Evolutionary conservation across 2,797 vertebrate species (phyloP).

Genomic region (Manis crassicaudata): DNA sequence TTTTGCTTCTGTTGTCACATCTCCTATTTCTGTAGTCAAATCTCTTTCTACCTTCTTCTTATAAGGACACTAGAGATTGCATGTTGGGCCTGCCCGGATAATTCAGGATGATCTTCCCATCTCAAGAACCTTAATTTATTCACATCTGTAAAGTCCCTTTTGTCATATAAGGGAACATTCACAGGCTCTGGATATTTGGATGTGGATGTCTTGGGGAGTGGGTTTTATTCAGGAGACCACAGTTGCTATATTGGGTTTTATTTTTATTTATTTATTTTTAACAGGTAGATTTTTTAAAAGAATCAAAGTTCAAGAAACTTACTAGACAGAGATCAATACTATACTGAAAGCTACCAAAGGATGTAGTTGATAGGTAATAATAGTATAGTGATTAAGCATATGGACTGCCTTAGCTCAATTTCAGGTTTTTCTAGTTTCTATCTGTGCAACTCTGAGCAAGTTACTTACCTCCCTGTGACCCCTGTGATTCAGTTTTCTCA

Average conservation of each 20-base stretch:
- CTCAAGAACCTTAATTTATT: not conserved
- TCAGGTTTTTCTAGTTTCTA: not conserved
- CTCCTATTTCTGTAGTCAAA: not conserved
- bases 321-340: not conserved
- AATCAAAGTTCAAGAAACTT: slow-evolving; percentile 4
- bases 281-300: too few relatives aligned
- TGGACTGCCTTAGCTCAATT: slow-evolving; percentile 29
- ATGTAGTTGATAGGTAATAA: not conserved
- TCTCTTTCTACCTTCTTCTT: not conserved
- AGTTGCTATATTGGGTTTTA: not conserved
- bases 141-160: not conserved
- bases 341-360: not conserved
- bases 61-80: not conserved
- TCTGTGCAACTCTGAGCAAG: not conserved
- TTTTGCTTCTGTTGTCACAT: not conserved
- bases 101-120: not conserved
- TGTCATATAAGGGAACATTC: not conserved
- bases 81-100: not conserved
- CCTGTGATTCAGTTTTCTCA: not conserved
- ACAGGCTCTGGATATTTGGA: not conserved
- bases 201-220: not conserved
- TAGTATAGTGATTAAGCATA: not conserved
- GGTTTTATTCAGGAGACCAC: not conserved
- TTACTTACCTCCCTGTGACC: not conserved
- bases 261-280: not conserved